phyloP scores from a whole-genome alignment of 2,888 invertebrate species.

The Microctonus hyperodae region DNA sequence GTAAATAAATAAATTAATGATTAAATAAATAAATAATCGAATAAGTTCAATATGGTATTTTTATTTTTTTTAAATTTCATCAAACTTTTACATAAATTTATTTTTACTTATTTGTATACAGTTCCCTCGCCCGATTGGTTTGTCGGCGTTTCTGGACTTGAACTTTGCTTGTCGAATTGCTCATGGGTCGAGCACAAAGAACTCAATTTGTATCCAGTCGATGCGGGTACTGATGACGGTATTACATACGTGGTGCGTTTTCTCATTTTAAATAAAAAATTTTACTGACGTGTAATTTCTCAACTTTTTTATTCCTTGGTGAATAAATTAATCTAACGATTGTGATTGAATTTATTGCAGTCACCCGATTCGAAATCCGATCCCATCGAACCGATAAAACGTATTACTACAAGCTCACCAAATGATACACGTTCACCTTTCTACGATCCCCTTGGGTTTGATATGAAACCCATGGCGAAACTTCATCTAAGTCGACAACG shows the following conservation, averaged over 20 bases:
- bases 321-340: neutral
- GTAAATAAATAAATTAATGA: slow-evolving; percentile 64
- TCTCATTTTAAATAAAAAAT: slow-evolving; percentile 21
- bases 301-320: neutral
- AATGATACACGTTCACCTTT: slow-evolving; percentile 93
- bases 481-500: slow-evolving; percentile 80
- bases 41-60: neutral
- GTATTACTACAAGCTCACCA: slow-evolving; percentile 90
- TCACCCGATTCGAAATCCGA: slow-evolving; percentile 79
- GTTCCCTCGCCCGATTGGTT: slow-evolving; percentile 99
- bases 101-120: slow-evolving; percentile 49
- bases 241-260: slow-evolving; percentile 83
- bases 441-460: slow-evolving; percentile 74
- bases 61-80: neutral
- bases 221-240: slow-evolving; percentile 95
- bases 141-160: slow-evolving; percentile 87
- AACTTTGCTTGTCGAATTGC: slow-evolving; percentile 89
- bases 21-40: neutral
- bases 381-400: slow-evolving; percentile 84
- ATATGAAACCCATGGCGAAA: slow-evolving; percentile 85
- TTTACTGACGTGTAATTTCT: slow-evolving; percentile 24
- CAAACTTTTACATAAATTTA: neutral
- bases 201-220: slow-evolving; percentile 91
- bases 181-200: slow-evolving; percentile 86
- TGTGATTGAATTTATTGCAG: slow-evolving; percentile 61